Evolutionary conservation across 2,888 invertebrate genomes (phyloP), one percentile per base, ranked within the genome.

Genomic region (Ashinkailepas kermadecensis): DNA sequence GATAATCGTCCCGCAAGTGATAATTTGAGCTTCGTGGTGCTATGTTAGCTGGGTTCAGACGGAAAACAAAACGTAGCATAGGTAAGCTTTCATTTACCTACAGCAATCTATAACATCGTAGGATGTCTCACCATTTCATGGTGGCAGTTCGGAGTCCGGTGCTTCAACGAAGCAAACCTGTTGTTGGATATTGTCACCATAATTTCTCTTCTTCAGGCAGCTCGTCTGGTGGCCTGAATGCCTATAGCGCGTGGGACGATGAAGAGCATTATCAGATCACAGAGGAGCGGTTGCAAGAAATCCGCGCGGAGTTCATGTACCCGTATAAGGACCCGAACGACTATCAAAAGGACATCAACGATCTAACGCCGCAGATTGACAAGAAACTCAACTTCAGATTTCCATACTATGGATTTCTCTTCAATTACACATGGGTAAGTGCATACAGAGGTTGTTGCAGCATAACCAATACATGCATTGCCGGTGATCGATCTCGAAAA

Each of bases 311-410:
- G 86, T 93, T 95, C 86, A 90, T 96, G 90, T 96, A 96, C 87
- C 95, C 95, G 91, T 96, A 91, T 89, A 54, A 18, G 18, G 74
- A 74, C 18, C 74, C 74, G 21, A 74, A 74, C 74, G 74, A 74
- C 56, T 95, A 93, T 87, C 95, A 95, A 87, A 90, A 90, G 86
- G 95, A 95, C 0, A 93, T 96, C 81, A 95, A 95, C 86, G 91
- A 93, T 0, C 95, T 95, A 13, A 92, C 92, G 81, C 92, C 95
- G 0, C 94, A 95, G 87, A 90, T 95, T 54, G 95, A 96, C 87
- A 95, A 96, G 88, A 95, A 95, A 86, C 91, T 97, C 85, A 96
- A 95, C 88, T 97, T 96, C 86, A 95, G 96, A 85, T 88, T 97
- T 83, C 97, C 97, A 0, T 97, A 95, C 89, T 97, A 92, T 87